Conservation (phyloP, 2,797 vertebrate species). For the Sebastes wilsoni region DNA sequence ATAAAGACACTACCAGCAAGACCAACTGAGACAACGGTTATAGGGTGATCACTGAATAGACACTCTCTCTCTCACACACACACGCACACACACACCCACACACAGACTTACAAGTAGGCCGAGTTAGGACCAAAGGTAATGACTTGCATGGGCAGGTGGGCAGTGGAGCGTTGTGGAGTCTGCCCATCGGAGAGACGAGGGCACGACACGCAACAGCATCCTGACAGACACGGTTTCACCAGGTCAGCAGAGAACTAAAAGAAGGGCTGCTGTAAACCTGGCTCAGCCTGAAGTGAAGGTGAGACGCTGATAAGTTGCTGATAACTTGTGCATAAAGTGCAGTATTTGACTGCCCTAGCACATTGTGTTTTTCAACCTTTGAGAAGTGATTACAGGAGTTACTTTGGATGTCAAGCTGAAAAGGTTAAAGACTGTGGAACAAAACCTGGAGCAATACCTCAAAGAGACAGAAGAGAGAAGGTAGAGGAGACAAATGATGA, state of each 20-base stretch:
- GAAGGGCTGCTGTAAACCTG: neutral
- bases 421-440: constrained; percentile 23
- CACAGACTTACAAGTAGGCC: neutral
- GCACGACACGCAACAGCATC: constrained; percentile 12
- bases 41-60: neutral
- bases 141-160: constrained; percentile 31
- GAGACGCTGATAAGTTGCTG: constrained; percentile 1
- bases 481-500: neutral
- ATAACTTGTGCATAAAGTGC: neutral
- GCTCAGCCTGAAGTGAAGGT: constrained; percentile 9
- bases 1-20: neutral
- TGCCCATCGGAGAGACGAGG: constrained; percentile 19
- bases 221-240: constrained; percentile 24
- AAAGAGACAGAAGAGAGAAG: neutral
- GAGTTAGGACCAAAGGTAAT: constrained; percentile 20
- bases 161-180: constrained; percentile 20
- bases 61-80: neutral
- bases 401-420: constrained; percentile 12
- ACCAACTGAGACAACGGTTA: neutral
- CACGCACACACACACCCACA: neutral
- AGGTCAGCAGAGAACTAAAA: constrained; percentile 14
- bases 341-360: constrained; percentile 1
- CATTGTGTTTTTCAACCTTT: constrained; percentile 23
- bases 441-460: neutral
- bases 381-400: neutral